Conservation (phyloP, 2,797 vertebrate species). For the Eurystomus glaucurus region DNA sequence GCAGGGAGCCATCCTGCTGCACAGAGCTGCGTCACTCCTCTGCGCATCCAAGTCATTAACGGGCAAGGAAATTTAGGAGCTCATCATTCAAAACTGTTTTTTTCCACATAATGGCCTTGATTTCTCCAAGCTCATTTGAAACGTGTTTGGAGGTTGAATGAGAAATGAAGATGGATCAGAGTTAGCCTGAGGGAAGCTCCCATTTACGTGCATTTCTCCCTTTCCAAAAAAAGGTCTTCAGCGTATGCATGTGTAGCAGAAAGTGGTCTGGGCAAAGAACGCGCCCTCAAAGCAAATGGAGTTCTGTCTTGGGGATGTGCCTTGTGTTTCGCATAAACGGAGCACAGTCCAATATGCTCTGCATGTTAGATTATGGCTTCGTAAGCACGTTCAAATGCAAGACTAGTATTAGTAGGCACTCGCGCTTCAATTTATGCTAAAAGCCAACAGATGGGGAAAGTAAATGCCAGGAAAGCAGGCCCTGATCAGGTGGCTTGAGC, state of each 20-base stretch:
- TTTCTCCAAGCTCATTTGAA: neutral
- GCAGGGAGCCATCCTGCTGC: neutral
- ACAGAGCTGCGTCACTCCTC: neutral
- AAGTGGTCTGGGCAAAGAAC: conserved; percentile 13
- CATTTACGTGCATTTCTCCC: conserved; percentile 9
- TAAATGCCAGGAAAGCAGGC: conserved; percentile 59
- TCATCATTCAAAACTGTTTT: neutral
- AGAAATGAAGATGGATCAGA: neutral
- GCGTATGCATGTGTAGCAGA: neutral
- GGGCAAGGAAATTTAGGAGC: neutral
- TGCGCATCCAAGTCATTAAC: accelerated
- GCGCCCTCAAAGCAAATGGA: conserved; percentile 28
- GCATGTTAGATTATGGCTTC: conserved; percentile 14
- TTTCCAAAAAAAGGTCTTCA: neutral
- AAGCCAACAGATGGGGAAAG: conserved; percentile 72
- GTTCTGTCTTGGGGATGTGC: conserved; percentile 25
- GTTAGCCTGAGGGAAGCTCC: conserved; percentile 7
- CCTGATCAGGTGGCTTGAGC: conserved; percentile 61
- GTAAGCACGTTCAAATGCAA: conserved; percentile 47
- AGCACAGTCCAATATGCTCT: conserved; percentile 10
- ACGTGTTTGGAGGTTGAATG: neutral
- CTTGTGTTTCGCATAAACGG: neutral
- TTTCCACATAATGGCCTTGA: neutral
- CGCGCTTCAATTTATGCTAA: neutral
- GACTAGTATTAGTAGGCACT: conserved; percentile 46